Percentiles rank a stretch among this genome's conserved stretches.
Conservation (phyloP, 2,113 vertebrate genomes). For the Piprites chloris region DNA sequence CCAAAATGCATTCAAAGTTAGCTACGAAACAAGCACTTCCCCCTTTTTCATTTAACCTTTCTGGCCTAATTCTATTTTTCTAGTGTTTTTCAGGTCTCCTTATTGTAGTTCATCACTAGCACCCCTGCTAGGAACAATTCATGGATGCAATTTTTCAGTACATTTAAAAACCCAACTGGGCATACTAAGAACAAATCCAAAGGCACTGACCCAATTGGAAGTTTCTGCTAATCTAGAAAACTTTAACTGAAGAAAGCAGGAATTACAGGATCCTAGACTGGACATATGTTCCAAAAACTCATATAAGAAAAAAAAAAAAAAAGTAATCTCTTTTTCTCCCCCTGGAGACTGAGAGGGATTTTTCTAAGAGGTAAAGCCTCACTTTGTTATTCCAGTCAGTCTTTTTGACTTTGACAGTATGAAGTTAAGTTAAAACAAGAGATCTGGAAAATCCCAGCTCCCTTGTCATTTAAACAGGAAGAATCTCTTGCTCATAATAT, state of each 20-base stretch:
- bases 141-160: neutral
- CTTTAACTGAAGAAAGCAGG: neutral
- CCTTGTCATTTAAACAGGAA: neutral
- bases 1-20: neutral
- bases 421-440: neutral
- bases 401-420: neutral
- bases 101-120: neutral
- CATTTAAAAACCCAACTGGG: neutral
- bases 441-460: neutral
- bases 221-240: neutral
- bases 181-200: neutral
- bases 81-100: neutral
- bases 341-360: neutral
- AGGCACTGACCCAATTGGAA: neutral
- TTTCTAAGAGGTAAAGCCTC: neutral
- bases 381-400: neutral
- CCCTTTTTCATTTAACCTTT: neutral
- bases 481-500: neutral
- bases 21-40: neutral
- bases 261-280: neutral
- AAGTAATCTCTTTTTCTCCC: neutral
- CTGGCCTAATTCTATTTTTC: neutral
- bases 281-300: neutral
- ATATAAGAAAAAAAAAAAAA: neutral
- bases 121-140: neutral